Evolutionary conservation across 2,113 vertebrate genomes (phyloP), one percentile per base, ranked within the genome.

Genomic region (Pelmatolapia mariae): DNA sequence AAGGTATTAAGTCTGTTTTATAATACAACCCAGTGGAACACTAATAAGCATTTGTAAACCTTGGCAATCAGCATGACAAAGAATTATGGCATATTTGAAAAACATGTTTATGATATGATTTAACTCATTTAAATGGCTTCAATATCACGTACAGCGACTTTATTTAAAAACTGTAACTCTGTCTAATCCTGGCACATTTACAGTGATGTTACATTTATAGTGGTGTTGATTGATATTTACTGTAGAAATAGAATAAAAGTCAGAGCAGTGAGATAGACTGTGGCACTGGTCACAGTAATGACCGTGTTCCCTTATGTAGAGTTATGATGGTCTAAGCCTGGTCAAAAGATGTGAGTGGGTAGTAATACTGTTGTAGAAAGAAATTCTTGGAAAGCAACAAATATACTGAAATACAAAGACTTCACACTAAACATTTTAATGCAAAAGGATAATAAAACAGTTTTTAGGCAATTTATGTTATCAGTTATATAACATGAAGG

Each of bases 171-270:
- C 54, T 73, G 31, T 86, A 76, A 85, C 40, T 19, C 47, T 61
- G 59, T 82, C 22, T 54, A 29, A 71, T 29, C 10, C 36, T 76
- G 81, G 50, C 68, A 92, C 73, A 12, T 92, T 90, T 84, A 88
- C 53, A 80, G n/a, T 19, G 22, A 84, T 26, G 26, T 80, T 82
- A 86, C 86, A 82, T 91, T 92, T 88, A 86, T 80, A 81, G 40
- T 61, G 50, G n/a, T 52, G 83, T 10, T 89, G 85, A 90, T 53
- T 82, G 86, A 86, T 89, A 36, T 36, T 79, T 56, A 66, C 22
- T 40, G 53, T 56, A 81, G 38, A 83, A 85, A 53, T 90, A 85
- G 85, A 92, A 91, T 91, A 88, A 92, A 93, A 87, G 84, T 85
- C 86, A 80, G 5, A 78, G 52, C 4, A 19, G 18, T 53, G 31